These are phyloP conservation scores for Leptoclinus maculatus DNA, from an alignment of 2,797 vertebrate species.

Conservation along the genomic window DNA sequence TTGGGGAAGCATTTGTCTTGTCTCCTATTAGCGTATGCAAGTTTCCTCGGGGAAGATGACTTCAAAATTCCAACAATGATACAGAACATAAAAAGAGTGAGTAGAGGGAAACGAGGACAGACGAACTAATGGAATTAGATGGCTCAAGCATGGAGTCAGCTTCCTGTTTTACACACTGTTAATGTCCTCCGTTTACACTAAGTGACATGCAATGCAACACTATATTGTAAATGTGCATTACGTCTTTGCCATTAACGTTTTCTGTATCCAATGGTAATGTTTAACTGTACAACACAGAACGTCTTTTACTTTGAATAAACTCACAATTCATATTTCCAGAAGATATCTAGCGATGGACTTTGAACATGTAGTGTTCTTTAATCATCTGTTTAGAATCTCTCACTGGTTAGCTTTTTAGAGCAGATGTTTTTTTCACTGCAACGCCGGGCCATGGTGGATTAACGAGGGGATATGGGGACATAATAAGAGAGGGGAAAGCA, in stretches of 20 bases:
- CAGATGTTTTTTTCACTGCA: not conserved
- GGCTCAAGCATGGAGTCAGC: not conserved
- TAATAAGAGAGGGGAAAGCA: not conserved
- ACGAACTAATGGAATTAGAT: not conserved
- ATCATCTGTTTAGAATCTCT: not conserved
- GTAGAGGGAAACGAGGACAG: not conserved
- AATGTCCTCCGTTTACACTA: not conserved
- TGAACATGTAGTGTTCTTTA: not conserved
- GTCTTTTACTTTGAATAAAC: not conserved
- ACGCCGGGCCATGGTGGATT: slow-evolving; percentile 1
- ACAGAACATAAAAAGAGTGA: not conserved
- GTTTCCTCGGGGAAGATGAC: not conserved
- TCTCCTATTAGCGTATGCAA: not conserved
- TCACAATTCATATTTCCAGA: not conserved
- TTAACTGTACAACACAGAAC: not conserved
- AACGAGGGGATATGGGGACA: not conserved
- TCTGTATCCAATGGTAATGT: not conserved
- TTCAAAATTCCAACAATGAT: not conserved
- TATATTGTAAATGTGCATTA: not conserved
- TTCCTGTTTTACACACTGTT: not conserved
- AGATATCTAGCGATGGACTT: not conserved
- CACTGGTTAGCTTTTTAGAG: not conserved
- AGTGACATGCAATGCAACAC: not conserved
- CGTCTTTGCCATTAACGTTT: not conserved
- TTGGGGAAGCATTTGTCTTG: slow-evolving; percentile 5